Base-by-base conservation (phyloP, 2,888 invertebrate genomes). In the Pharmacophagus antenor region DNA sequence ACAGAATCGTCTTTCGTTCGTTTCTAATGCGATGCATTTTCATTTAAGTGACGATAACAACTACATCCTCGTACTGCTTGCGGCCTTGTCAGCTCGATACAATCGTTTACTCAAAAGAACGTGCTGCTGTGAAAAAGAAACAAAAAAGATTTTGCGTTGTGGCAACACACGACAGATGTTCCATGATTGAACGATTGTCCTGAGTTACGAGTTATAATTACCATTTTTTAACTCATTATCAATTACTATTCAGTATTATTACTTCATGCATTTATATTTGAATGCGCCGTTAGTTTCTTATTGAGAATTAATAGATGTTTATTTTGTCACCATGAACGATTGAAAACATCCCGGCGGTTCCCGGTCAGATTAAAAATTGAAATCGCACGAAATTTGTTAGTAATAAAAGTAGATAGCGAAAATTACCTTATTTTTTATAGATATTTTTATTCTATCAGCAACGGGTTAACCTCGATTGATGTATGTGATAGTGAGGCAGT, bases 91-190 rank as follows among this genome's bases (percentile, higher is more conserved):
- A 18, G 18, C 18, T 44, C n/a, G 20, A 20, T 44, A 44, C 10
- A 44, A 44, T 18, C 44, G 20, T n/a, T 44, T 44, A 44, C n/a
- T 44, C 44, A 44, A 44, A 44, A 44, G 44, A 44, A 44, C 18
- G 44, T 18, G 18, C 20, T 44, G 44, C 18, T 44, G 18, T 44
- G 20, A 18, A 18, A 18, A 27, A 10, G 10, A 27, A 27, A 27
- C 27, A 27, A 27, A 7, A 37, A 37, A 37, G 37, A n/a, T 37
- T 37, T 37, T 37, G 37, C 37, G 15, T 15, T 37, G 37, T 37
- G 37, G 37, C 37, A 37, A 37, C 37, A 37, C 37, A 37, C 37
- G 37, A 37, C 37, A 37, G 37, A 37, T 37, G n/a, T n/a, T n/a
- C 37, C 37, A 37, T 37, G 37, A 37, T 37, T 37, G n/a, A 37